Evolutionary conservation across 2,888 invertebrate genomes (phyloP).

Genomic region (Sceliomorpha sp.): DNA sequence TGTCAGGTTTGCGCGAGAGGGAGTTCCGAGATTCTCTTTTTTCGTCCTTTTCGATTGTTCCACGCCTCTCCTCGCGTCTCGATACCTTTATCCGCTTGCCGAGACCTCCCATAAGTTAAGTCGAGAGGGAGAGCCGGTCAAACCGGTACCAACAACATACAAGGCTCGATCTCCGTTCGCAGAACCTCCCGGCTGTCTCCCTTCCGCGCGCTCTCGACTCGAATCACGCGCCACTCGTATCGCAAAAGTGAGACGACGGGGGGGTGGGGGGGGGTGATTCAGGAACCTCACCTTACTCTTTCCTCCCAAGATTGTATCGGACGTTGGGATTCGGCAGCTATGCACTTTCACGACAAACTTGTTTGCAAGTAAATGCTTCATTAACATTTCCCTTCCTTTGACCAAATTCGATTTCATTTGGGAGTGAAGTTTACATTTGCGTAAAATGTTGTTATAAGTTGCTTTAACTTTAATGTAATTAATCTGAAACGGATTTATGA

Average conservation of each 20-base stretch:
- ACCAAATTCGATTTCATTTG: too few relatives aligned
- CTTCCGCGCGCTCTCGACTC: conserved; percentile 24
- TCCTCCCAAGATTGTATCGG: conserved; percentile 30
- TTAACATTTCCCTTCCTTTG: conserved; percentile 2
- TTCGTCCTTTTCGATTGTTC: conserved; percentile 32
- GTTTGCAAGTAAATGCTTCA: conserved; percentile 19
- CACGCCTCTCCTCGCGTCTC: conserved; percentile 12
- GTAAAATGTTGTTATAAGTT: too few relatives aligned
- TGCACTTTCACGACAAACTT: conserved; percentile 24
- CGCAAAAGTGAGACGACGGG: conserved; percentile 17
- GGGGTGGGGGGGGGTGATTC: conserved; percentile 36
- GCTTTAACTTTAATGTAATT: too few relatives aligned
- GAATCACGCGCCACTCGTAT: conserved; percentile 47
- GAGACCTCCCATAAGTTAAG: conserved; percentile 24
- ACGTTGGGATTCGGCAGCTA: conserved; percentile 12
- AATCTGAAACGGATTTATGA: too few relatives aligned
- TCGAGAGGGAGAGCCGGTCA: conserved; percentile 28
- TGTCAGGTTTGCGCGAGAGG: conserved; percentile 28
- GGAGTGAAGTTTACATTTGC: too few relatives aligned
- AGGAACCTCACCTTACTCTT: conserved; percentile 28
- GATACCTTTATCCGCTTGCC: conserved; percentile 43
- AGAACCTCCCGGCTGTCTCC: conserved; percentile 10
- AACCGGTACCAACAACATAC: conserved; percentile 22
- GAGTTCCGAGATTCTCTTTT: conserved; percentile 33
- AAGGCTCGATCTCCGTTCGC: conserved; percentile 20